Percentiles rank a stretch among this genome's conserved stretches.
These are phyloP conservation scores for Eciton burchellii DNA, from an alignment of 1,140 invertebrate species.

Conservation along the genomic window DNA sequence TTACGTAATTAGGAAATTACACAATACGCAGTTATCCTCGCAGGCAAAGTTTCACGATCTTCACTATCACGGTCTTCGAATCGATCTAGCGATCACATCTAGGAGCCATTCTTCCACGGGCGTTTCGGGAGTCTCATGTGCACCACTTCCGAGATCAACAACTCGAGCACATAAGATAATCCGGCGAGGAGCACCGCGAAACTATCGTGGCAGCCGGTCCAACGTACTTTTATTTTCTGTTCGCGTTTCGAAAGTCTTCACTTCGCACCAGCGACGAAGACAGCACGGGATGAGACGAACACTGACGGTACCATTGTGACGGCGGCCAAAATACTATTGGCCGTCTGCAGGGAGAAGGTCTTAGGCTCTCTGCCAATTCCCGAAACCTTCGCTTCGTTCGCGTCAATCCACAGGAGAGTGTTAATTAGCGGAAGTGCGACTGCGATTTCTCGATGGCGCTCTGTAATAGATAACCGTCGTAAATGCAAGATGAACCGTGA, in stretches of 20 bases:
- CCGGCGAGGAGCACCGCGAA: constrained; percentile 19
- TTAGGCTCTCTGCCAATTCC: constrained; percentile 64
- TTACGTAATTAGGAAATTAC: neutral
- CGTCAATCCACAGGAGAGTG: neutral
- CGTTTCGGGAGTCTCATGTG: constrained; percentile 11
- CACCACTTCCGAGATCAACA: neutral
- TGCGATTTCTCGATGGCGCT: neutral
- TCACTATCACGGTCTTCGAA: neutral
- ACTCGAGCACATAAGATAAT: neutral
- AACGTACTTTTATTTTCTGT: constrained; percentile 69
- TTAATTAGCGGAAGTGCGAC: neutral
- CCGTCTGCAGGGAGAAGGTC: constrained; percentile 34
- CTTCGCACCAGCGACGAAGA: constrained; percentile 20
- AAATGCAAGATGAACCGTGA: neutral
- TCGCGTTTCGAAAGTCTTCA: constrained; percentile 64
- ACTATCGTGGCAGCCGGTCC: constrained; percentile 6
- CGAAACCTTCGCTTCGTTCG: constrained; percentile 10
- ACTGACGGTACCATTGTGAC: constrained; percentile 54
- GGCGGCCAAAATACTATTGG: constrained; percentile 69
- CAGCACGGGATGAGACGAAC: constrained; percentile 9
- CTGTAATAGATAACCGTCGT: neutral
- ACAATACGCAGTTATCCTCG: neutral
- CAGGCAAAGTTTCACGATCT: neutral
- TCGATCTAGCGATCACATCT: neutral
- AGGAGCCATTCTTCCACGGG: neutral